A percentile compares a stretch with the other conserved stretches of the same genome.
Conservation (phyloP, 2,113 vertebrate genomes). For the Colistium nudipinnis region DNA sequence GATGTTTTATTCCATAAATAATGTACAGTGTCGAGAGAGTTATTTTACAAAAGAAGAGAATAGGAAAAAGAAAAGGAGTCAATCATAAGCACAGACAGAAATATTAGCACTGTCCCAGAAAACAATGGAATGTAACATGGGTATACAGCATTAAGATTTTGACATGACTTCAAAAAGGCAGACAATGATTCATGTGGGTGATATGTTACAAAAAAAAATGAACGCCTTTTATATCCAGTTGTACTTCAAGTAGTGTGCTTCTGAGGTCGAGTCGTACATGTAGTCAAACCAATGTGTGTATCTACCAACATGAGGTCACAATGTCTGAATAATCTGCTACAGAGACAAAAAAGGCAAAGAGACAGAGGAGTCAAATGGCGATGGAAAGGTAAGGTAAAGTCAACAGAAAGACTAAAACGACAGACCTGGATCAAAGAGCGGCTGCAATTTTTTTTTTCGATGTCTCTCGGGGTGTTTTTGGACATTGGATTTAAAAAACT, state of each 20-base stretch:
- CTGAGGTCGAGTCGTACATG: constrained; percentile 70
- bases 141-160: constrained; percentile 67
- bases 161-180: constrained; percentile 68
- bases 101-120: constrained; percentile 68
- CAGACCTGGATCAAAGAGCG: constrained; percentile 63
- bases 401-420: constrained; percentile 25
- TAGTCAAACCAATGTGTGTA: constrained; percentile 59
- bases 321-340: constrained; percentile 71
- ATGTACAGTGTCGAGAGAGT: constrained; percentile 72
- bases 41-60: constrained; percentile 71
- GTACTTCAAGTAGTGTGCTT: constrained; percentile 73
- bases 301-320: constrained; percentile 67
- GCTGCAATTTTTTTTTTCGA: constrained; percentile 34
- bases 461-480: not conserved
- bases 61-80: constrained; percentile 63
- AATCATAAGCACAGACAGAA: constrained; percentile 68
- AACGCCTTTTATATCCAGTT: constrained; percentile 44
- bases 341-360: constrained; percentile 67
- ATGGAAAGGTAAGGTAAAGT: constrained; percentile 36
- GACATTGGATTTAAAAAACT: constrained; percentile 5
- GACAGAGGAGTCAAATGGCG: constrained; percentile 46
- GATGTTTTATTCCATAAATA: constrained; percentile 84
- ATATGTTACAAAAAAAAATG: constrained; percentile 46
- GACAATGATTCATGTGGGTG: constrained; percentile 76
- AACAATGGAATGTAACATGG: constrained; percentile 75